Evolutionary conservation across 2,888 invertebrate species (phyloP).

Genomic region (Sceliomorpha sp.): DNA sequence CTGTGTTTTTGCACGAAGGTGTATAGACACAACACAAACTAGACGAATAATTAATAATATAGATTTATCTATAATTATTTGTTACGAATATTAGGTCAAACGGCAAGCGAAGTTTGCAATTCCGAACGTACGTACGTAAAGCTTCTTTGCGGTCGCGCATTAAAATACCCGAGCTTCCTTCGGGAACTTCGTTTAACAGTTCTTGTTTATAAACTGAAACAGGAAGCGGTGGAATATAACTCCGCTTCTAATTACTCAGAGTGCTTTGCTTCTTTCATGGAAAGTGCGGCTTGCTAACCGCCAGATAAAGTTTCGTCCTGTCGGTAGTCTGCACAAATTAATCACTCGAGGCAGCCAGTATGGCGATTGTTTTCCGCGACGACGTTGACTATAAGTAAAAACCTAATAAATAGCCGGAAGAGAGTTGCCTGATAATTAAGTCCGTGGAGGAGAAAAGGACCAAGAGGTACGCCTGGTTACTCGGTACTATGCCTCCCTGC

Average conservation of each 20-base stretch:
- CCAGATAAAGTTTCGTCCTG: constrained; percentile 67
- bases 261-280: constrained; percentile 76
- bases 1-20: too few relatives aligned
- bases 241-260: constrained; percentile 77
- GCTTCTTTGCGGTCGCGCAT: constrained; percentile 32
- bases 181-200: constrained; percentile 75
- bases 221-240: constrained; percentile 76
- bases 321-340: constrained; percentile 52
- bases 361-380: constrained; percentile 71
- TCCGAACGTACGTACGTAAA: constrained; percentile 18
- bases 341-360: constrained; percentile 57
- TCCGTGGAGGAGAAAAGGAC: constrained; percentile 73
- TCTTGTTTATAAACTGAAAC: constrained; percentile 78
- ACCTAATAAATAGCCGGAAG: constrained; percentile 78
- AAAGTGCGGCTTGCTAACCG: constrained; percentile 60
- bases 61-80: too few relatives aligned
- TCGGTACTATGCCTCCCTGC: constrained; percentile 22
- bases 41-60: too few relatives aligned
- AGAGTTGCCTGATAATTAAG: constrained; percentile 77
- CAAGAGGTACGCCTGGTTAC: constrained; percentile 27
- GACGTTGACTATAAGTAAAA: constrained; percentile 70
- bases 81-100: constrained; percentile 4
- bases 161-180: constrained; percentile 44
- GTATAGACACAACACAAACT: too few relatives aligned
- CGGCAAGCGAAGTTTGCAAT: constrained; percentile 13